Evolutionary conservation across 1,140 invertebrate species (phyloP), one percentile per base, ranked within the genome.

Genomic region (Geopemphigus sp.): DNA sequence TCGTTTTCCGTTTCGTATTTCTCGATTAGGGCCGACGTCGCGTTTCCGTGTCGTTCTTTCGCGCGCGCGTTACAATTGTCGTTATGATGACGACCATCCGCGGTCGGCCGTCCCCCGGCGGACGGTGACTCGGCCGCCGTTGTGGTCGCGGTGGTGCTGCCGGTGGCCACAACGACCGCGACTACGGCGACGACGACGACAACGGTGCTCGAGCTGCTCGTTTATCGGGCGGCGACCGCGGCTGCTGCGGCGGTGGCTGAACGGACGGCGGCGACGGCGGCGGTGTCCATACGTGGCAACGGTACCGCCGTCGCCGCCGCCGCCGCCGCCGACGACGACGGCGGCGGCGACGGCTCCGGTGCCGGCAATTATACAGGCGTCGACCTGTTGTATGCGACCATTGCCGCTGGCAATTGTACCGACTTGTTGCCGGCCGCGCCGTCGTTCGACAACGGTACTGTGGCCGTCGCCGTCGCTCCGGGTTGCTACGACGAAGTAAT

Each of bases 401-500:
- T 29, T 19, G 32, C 32, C 64, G 22, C 26, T 19, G 64, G 56
- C 22, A 81, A 81, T 53, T 72, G 59, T 8, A 26, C 61, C n/a
- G 26, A 14, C 5, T 22, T 39, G 11, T 10, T 39, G n/a, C 17
- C 53, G 19, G 39, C 22, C 54, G 26, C 78, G 24, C 17, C 64
- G 72, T 56, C 64, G 26, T 54, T 57, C 59, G 50, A 50, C 53
- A 70, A 73, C 53, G 11, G 8, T 19, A 74, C 53, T 8, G 32
- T 39, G 32, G 32, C 3, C 32, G 32, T 8, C 32, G 32, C 32
- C 3, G 32, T 8, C 32, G 32, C 32, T 3, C 8, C 32, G 3
- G 87, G 88, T 32, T 87, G 86, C 24, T 87, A 82, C 0, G 81
- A 82, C 1, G 84, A 72, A 1, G 61, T 82, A 15, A 80, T 80